phyloP scores from a whole-genome alignment of 1,140 invertebrate species.

The Heliconius eleuchia region DNA sequence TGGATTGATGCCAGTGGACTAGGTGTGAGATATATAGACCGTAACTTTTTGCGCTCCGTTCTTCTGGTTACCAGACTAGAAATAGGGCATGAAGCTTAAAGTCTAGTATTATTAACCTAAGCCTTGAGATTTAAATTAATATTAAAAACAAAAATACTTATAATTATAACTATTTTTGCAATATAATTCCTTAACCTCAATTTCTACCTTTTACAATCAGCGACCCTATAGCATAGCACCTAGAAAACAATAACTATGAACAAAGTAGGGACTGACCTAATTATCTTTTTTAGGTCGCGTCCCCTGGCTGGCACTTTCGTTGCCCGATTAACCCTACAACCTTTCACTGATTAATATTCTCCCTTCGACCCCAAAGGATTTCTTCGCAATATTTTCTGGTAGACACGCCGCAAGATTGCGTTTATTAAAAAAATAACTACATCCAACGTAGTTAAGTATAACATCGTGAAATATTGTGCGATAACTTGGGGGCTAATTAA shows the following conservation, averaged over 20 bases:
- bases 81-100: too few species aligned
- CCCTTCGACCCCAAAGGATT: conserved; percentile 20
- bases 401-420: conserved; percentile 10
- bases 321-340: conserved; percentile 30
- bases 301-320: conserved; percentile 28
- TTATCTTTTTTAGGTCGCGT: conserved; percentile 34
- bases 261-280: conserved; percentile 28
- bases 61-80: too few species aligned
- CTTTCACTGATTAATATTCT: conserved; percentile 30
- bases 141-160: background rate
- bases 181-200: background rate
- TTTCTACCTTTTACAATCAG: background rate
- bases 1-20: too few species aligned
- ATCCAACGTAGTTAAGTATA: background rate
- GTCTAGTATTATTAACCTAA: too few species aligned
- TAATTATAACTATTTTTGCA: too few species aligned
- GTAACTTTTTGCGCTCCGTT: too few species aligned
- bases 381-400: conserved; percentile 23
- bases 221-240: background rate
- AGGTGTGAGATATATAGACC: too few species aligned
- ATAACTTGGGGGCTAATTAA: background rate
- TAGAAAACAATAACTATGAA: conserved; percentile 22
- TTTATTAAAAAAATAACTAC: conserved; percentile 20
- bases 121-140: too few species aligned
- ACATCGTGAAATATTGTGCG: background rate